phyloP scores from a whole-genome alignment of 2,797 vertebrate genomes.

The Microhierax caerulescens region DNA sequence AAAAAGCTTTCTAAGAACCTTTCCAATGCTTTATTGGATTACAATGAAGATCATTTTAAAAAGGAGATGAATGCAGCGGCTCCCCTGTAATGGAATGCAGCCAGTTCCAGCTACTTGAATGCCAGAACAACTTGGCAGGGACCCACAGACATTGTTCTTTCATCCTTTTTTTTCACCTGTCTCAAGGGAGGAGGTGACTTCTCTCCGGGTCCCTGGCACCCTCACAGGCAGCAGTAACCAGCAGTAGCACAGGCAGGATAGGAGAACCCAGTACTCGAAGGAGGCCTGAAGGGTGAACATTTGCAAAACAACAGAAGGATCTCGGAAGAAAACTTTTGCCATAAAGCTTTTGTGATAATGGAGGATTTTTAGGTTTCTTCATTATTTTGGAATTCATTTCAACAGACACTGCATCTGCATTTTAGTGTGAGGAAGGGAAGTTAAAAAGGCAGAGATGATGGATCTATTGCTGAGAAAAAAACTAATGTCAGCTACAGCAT shows the following conservation, averaged over 20 bases:
- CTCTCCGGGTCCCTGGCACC: background rate
- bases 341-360: background rate
- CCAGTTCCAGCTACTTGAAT: background rate
- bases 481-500: background rate
- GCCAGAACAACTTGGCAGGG: background rate
- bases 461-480: background rate
- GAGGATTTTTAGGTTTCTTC: background rate
- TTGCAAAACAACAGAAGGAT: background rate
- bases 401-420: background rate
- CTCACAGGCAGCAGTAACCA: background rate
- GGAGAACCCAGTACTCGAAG: background rate
- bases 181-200: background rate
- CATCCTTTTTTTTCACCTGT: accelerated
- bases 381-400: background rate
- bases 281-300: background rate
- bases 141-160: background rate
- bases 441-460: background rate
- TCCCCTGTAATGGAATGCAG: background rate
- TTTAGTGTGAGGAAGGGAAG: background rate
- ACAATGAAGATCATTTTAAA: background rate
- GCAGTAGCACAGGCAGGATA: background rate
- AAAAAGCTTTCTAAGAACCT: conserved; percentile 16
- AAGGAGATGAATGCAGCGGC: background rate
- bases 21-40: background rate
- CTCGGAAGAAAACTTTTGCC: background rate